These are phyloP conservation scores for Phalanger gymnotis DNA, from an alignment of 2,797 vertebrate species.

Conservation along the genomic window DNA sequence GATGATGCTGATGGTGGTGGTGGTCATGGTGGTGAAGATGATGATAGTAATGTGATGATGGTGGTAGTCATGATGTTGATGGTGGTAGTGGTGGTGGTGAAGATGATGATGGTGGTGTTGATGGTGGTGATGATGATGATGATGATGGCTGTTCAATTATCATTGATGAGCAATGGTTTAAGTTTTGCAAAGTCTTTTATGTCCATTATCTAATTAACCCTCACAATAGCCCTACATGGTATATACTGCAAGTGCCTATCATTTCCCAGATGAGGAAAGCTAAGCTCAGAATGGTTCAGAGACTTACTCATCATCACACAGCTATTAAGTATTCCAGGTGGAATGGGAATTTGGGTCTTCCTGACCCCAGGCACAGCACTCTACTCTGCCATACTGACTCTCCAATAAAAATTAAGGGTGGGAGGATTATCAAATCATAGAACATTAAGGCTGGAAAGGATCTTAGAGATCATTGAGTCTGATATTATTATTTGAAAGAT, in stretches of 20 bases:
- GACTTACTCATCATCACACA: background rate
- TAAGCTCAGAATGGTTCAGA: background rate
- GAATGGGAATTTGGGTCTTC: background rate
- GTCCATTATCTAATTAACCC: background rate
- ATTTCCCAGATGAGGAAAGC: background rate
- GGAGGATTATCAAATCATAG: background rate
- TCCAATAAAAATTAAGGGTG: background rate
- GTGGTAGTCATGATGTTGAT: background rate
- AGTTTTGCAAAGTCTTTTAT: background rate
- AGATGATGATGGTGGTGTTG: background rate
- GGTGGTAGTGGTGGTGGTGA: no score
- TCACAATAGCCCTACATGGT: background rate
- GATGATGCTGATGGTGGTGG: background rate
- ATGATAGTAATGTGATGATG: background rate
- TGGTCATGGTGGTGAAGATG: background rate
- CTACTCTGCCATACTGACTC: background rate
- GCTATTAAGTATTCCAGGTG: background rate
- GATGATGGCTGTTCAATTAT: no score
- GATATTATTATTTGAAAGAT: background rate
- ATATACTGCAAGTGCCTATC: background rate
- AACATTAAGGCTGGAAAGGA: background rate
- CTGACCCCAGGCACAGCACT: background rate
- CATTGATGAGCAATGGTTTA: background rate
- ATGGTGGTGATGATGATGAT: no score
- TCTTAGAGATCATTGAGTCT: background rate